Evolutionary conservation across 2,797 vertebrate species (phyloP), one percentile per base, ranked within the genome.

Genomic region (Sebastes itinus): DNA sequence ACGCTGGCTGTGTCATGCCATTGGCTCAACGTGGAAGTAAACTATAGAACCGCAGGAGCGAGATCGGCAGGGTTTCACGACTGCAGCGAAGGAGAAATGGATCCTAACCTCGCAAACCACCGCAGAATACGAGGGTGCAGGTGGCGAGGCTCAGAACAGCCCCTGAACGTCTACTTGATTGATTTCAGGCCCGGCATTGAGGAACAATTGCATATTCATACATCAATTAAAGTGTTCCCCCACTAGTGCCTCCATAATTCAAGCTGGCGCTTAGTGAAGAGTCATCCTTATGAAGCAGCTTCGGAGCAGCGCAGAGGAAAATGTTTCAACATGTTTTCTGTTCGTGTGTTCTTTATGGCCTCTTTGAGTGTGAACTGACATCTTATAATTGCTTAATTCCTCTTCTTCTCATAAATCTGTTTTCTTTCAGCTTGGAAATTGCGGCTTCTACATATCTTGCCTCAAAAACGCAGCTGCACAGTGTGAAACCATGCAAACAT

Each of bases 191-290:
- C 75, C 54, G 20, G 78, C 76, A 88, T 86, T 74, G 83, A 84
- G 86, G 81, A 77, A 75, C 76, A 66, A 90, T 85, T 92, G 87
- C 92, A 94, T 95, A 95, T 94, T 94, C 92, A 94, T 93, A 90
- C 81, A 72, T 87, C 89, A 92, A 88, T 94, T 93, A 90, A 92
- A 94, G 90, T 84, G 85, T 89, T 82, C 70, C 78, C 83, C 76
- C 63, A 58, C 78, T 49, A 64, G 77, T 75, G 88, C 74, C 88
- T 84, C 88, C 60, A 87, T 92, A 91, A 91, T 90, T 94, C 88
- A 92, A 88, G 55, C 77, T 78, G 87, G 81, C 88, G 16, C 82
- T 78, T 33, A 38, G 80, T 74, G 84, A 86, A 76, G 83, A 85
- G 86, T 88, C 82, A 61, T 88, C 87, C 84, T 74, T 60, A 82